Conservation (phyloP, 2,797 vertebrate genomes). For the Sebastes kiyomatsui region DNA sequence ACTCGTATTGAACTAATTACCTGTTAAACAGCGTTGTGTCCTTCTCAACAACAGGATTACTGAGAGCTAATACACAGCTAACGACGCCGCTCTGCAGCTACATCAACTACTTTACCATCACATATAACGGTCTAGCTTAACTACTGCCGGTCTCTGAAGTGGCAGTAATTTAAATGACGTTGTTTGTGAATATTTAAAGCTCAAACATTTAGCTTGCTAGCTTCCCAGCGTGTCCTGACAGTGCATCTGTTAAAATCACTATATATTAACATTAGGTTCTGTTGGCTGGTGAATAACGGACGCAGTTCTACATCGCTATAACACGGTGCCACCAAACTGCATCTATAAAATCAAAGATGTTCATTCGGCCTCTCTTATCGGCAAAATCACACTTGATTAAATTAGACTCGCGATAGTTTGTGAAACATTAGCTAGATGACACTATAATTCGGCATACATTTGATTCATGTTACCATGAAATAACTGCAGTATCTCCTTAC, state of each 20-base stretch:
- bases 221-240: background rate
- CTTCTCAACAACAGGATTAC: conserved; percentile 28
- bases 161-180: too few relatives aligned
- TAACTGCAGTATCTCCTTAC: background rate
- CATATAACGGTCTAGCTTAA: background rate
- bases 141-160: background rate
- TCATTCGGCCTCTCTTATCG: background rate
- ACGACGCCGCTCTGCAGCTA: background rate
- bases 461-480: background rate
- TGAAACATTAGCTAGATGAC: background rate
- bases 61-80: conserved; percentile 2
- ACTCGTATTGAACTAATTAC: background rate
- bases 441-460: background rate
- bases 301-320: accelerated
- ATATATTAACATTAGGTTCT: background rate
- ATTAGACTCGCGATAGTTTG: background rate
- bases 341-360: accelerated
- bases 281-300: background rate
- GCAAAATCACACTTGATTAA: background rate
- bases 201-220: background rate
- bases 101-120: background rate
- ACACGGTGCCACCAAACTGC: background rate
- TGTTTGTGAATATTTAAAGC: background rate
- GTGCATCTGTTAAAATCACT: background rate
- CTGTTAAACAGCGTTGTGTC: background rate